Conservation (phyloP, 2,113 vertebrate genomes). For the Todiramphus saurophagus region DNA sequence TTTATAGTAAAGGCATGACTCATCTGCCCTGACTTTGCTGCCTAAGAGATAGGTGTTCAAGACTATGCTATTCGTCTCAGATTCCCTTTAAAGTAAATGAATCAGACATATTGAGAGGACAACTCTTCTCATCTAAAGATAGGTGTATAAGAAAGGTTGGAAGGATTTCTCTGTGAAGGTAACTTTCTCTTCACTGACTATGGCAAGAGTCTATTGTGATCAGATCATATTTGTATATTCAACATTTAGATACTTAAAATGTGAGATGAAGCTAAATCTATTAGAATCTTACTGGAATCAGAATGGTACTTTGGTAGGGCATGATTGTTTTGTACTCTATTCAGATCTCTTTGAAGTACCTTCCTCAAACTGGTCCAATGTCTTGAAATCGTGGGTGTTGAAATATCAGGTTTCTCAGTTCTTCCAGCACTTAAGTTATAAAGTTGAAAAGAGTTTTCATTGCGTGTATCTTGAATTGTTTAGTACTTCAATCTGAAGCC, state of each 20-base stretch:
- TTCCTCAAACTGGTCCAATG: background rate
- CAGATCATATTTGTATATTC: background rate
- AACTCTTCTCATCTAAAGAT: background rate
- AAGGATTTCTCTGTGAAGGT: background rate
- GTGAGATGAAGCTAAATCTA: background rate
- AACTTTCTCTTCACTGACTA: background rate
- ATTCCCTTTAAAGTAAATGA: background rate
- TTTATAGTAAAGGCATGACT: background rate
- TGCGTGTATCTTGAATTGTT: background rate
- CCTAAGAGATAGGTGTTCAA: background rate
- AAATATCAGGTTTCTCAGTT: background rate
- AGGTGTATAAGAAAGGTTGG: background rate
- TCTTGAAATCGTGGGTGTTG: background rate
- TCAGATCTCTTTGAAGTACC: background rate
- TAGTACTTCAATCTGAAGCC: background rate
- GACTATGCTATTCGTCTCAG: background rate
- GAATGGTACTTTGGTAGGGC: background rate
- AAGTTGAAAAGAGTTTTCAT: background rate
- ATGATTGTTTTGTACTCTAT: background rate
- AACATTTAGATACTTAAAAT: background rate
- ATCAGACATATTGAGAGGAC: background rate
- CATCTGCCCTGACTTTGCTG: background rate
- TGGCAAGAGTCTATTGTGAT: background rate
- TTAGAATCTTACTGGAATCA: background rate
- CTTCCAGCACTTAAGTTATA: background rate